A percentile compares a stretch with the other conserved stretches of the same genome.
These are phyloP conservation scores for Catamblyrhynchus diadema DNA, from an alignment of 2,797 vertebrate genomes.

Conservation along the genomic window DNA sequence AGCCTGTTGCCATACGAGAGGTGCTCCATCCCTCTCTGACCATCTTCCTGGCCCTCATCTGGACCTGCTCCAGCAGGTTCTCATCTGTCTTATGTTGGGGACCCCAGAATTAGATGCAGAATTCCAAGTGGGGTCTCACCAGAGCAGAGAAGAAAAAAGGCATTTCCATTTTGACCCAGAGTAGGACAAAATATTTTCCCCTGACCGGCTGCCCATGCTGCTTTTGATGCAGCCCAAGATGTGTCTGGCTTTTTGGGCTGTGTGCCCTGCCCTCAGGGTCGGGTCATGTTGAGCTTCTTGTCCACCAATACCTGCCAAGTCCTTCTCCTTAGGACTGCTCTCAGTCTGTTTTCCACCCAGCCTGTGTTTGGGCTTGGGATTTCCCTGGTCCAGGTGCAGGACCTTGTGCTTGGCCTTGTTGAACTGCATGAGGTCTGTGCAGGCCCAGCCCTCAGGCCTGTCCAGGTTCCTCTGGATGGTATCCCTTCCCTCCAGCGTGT, in stretches of 20 bases:
- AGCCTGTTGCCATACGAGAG: neutral
- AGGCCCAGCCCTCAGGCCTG: neutral
- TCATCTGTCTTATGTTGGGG: neutral
- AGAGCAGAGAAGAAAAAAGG: neutral
- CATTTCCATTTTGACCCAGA: neutral
- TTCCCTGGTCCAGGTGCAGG: neutral
- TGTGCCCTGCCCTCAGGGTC: rapidly evolving
- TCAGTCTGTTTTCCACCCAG: rapidly evolving
- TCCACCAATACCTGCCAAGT: neutral
- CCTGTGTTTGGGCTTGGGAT: neutral
- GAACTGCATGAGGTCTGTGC: neutral
- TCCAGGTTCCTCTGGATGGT: neutral
- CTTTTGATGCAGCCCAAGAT: neutral
- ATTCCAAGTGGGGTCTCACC: neutral
- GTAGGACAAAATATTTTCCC: neutral
- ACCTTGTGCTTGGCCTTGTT: neutral
- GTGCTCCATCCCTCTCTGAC: neutral
- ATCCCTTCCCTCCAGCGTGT: neutral
- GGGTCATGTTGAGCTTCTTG: neutral
- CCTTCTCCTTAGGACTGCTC: neutral
- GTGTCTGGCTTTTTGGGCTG: neutral
- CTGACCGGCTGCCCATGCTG: neutral
- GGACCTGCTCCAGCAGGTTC: neutral
- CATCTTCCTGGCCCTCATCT: neutral
- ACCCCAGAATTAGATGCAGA: neutral